A percentile compares a stretch with the other conserved stretches of the same genome.
phyloP scores from a whole-genome alignment of 2,113 vertebrate species.

The Arenaria interpres region DNA sequence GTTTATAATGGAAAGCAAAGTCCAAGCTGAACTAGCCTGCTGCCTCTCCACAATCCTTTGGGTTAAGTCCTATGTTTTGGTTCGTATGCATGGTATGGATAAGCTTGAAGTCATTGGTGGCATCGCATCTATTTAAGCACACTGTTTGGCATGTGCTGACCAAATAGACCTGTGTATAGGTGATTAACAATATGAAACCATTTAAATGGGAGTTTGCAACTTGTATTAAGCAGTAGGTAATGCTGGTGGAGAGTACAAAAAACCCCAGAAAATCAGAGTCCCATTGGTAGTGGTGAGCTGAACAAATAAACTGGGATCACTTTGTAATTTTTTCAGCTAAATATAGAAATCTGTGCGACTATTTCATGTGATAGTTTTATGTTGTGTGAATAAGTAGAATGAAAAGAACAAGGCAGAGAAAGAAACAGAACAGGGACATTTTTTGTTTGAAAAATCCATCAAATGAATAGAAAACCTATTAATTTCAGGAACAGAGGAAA shows the following conservation, averaged over 20 bases:
- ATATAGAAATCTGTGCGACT: not conserved
- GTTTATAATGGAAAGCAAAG: not conserved
- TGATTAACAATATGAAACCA: not conserved
- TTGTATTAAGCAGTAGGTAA: not conserved
- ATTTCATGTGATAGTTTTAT: not conserved
- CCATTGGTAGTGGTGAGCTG: not conserved
- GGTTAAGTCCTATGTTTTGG: not conserved
- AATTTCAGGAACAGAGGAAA: not conserved
- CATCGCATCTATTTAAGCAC: not conserved
- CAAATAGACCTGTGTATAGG: not conserved
- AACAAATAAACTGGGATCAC: not conserved
- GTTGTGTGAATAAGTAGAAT: not conserved
- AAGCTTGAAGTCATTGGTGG: not conserved
- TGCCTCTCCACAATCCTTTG: not conserved
- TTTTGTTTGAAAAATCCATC: not conserved
- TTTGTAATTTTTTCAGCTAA: not conserved
- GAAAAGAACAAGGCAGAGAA: not conserved
- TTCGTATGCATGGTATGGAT: not conserved
- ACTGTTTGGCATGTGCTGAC: not conserved
- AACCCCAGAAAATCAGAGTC: not conserved
- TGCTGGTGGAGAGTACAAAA: not conserved
- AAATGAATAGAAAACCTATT: not conserved
- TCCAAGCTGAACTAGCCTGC: not conserved
- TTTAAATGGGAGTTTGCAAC: not conserved
- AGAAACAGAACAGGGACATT: not conserved